phyloP scores from a whole-genome alignment of 2,888 invertebrate genomes.

The Eretmocerus hayati region DNA sequence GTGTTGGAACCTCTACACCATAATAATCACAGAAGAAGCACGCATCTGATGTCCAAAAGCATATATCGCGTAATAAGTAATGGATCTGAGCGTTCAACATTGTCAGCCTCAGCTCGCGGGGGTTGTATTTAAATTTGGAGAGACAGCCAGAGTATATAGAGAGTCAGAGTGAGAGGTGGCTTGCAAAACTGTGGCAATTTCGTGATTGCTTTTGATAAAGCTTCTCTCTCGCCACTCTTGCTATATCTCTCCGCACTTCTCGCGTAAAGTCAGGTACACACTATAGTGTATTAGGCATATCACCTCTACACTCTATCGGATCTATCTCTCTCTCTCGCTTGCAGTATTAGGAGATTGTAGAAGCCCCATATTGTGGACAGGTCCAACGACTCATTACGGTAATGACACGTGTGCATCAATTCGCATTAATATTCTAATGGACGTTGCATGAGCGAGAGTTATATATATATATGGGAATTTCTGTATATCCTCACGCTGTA shows the following conservation, averaged over 20 bases:
- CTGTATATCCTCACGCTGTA: too few species aligned
- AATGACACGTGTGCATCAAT: conserved; percentile 46
- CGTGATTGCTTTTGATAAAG: conserved; percentile 42
- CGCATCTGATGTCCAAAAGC: neutral
- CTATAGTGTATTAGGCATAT: too few species aligned
- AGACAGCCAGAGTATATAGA: too few species aligned
- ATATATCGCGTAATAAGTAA: neutral
- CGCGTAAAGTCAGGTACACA: conserved; percentile 19
- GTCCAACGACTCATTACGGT: conserved; percentile 44
- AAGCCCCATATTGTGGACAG: conserved; percentile 26
- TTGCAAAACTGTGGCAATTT: conserved; percentile 38
- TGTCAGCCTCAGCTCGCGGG: neutral
- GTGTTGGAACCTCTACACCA: too few species aligned
- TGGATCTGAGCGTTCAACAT: neutral
- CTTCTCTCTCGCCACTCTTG: conserved; percentile 32
- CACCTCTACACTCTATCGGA: too few species aligned
- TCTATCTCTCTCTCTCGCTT: conserved; percentile 24
- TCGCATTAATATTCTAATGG: conserved; percentile 47
- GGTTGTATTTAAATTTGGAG: conserved; percentile 31
- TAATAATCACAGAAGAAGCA: neutral
- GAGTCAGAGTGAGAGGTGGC: too few species aligned
- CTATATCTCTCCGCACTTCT: too few species aligned
- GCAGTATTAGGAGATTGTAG: conserved; percentile 19
- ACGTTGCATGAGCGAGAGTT: conserved; percentile 27
- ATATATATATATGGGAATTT: conserved; percentile 12